Evolutionary conservation across 2,888 invertebrate genomes (phyloP), one percentile per base, ranked within the genome.

Genomic region (Dolichomitus sp.): DNA sequence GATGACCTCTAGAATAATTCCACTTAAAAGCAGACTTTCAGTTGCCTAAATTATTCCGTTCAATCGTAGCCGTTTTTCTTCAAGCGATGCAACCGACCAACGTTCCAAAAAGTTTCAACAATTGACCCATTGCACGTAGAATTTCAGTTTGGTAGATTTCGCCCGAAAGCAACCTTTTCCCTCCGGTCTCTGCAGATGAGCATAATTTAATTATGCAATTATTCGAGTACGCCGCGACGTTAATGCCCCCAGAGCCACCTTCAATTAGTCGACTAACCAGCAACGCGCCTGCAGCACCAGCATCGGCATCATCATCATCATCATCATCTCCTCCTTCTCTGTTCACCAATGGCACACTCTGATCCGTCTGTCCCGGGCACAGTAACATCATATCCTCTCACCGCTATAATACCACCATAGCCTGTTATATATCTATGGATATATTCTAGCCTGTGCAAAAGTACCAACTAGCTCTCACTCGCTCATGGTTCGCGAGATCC

Each of bases 221-320:
- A 84, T 84, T 80, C 78, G 75, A 45, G 80, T 75, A 78, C 69
- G 37, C 30, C 57, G 69, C 69, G 52, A 37, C 70, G 61, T 37
- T 84, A 80, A 86, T 85, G 83, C 84, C 80, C 79, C 50, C 57
- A 69, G 81, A 78, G 85, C 79, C 82, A 84, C 83, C 85, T 86
- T 84, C 81, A 86, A 86, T 87, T 87, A 86, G 84, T 83, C 84
- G 83, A 81, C 74, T 83, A 65, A 75, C 59, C 70, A 42, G 73
- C 37, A 19, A 63, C 52, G 33, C 37, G 54, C 72, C 70, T 48
- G 59, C 63, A 73, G 73, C 69, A 27, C 12, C 54, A 27, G 0
- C 61, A 27, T 61, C n/a, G 9, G 33, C 45, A 66, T 48, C 61
- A 23, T 33, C 74, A 54, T 75, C 63, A 72, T 54, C 54, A 12